Evolutionary conservation across 1,140 invertebrate species (phyloP), one percentile per base, ranked within the genome.

Genomic region (Telenomus remus): DNA sequence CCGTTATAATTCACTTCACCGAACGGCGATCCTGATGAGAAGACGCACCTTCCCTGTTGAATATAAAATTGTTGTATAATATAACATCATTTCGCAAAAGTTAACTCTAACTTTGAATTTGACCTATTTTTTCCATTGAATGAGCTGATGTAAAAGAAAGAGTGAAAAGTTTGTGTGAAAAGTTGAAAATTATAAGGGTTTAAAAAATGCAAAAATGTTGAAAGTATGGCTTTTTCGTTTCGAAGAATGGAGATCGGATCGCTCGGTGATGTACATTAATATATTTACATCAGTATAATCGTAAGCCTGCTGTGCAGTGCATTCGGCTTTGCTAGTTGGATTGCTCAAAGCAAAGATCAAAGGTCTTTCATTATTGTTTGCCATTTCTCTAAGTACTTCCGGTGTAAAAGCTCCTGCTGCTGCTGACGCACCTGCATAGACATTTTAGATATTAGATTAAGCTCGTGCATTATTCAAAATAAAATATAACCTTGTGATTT

Each of bases 301-400:
- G 80, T 97, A 98, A 0, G 97, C 97, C 70, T 94, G 92, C 81
- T 97, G 94, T 13, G 97, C 97, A 3, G 97, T 99, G 84, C 97
- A 99, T 89, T 99, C 97, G 7, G 97, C 96, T 90, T 97, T 97
- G 81, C 91, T 93, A 0, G 97, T 99, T 13, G 97, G 97, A 90
- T 99, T 99, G 76, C 96, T 98, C 4, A 99, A 89, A 12, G 97
- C 97, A 86, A 99, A 99, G 53, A 99, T 94, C 57, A 99, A 92
- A 0, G 97, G 97, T 54, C 92, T 90, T 33, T 97, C 91, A 76
- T 96, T 97, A 83, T 94, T 94, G 57, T 91, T 89, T 0, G 92
- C 94, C 96, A 99, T 98, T 72, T 93, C 92, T 82, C 92, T 88
- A 42, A 99, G 87, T 39, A 99, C 92, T 78, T 94, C 92, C 10